These are phyloP conservation scores for Peromyscus leucopus DNA, from an alignment of 2,113 vertebrate species.

Conservation along the genomic window DNA sequence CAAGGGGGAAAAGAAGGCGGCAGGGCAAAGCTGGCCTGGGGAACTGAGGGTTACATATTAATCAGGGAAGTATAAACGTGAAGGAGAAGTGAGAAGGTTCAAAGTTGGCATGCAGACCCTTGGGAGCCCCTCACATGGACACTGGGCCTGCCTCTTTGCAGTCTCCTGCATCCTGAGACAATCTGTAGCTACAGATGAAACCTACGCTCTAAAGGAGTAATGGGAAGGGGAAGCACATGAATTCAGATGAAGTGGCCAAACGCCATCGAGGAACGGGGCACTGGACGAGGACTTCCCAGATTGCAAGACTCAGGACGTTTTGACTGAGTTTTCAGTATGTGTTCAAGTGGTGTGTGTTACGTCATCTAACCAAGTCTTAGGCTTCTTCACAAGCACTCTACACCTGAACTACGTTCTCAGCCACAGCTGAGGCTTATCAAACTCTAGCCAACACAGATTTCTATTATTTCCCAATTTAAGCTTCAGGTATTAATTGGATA, in stretches of 20 bases:
- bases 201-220: not conserved
- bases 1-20: not conserved
- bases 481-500: not conserved
- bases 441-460: constrained; percentile 46
- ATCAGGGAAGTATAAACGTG: not conserved
- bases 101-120: not conserved
- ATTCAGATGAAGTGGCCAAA: constrained; percentile 20
- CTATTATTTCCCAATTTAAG: not conserved
- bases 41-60: too few relatives aligned
- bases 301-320: not conserved
- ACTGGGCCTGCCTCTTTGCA: not conserved
- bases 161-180: not conserved
- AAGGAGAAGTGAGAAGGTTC: not conserved
- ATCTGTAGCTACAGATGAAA: not conserved
- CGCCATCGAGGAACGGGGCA: not conserved
- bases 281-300: not conserved
- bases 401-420: not conserved
- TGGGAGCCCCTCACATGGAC: not conserved
- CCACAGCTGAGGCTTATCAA: not conserved
- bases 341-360: not conserved
- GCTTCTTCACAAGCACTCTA: not conserved
- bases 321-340: not conserved
- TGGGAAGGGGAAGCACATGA: not conserved
- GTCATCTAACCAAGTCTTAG: not conserved
- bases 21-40: too few relatives aligned